Conservation (phyloP, 2,113 vertebrate species). For the Leptocoma aspasia region DNA sequence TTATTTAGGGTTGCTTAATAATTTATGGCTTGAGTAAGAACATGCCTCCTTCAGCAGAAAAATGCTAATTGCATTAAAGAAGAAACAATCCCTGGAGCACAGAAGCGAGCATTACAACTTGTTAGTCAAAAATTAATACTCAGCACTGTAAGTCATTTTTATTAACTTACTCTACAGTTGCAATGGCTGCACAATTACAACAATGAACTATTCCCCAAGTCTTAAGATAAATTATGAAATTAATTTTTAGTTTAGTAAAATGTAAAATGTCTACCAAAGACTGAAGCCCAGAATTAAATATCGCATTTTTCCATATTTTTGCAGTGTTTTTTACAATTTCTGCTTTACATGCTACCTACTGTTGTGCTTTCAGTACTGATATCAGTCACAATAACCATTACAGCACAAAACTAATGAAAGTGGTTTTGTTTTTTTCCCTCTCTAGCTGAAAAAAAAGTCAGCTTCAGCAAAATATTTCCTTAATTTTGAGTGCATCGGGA, state of each 20-base stretch:
- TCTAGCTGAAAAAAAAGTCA: background rate
- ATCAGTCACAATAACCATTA: background rate
- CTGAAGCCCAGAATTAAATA: background rate
- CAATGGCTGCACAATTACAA: background rate
- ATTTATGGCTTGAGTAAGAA: conserved; percentile 37
- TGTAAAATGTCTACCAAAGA: background rate
- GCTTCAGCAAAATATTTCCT: background rate
- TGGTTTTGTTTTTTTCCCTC: rapidly evolving
- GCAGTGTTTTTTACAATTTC: background rate
- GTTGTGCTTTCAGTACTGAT: background rate
- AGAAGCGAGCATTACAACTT: background rate
- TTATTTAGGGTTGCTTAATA: conserved; percentile 38
- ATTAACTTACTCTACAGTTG: conserved; percentile 23
- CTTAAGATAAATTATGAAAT: background rate
- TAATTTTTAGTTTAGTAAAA: background rate
- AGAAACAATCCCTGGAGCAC: conserved; percentile 27
- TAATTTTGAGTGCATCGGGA: background rate
- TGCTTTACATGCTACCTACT: background rate
- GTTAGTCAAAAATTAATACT: conserved; percentile 42
- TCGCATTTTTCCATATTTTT: background rate
- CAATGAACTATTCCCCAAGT: background rate
- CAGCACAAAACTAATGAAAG: background rate
- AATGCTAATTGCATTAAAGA: conserved; percentile 42
- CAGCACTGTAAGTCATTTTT: conserved; percentile 28
- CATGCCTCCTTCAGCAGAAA: conserved; percentile 51